Conservation (phyloP, 2,113 vertebrate species). For the Silurus glanis region DNA sequence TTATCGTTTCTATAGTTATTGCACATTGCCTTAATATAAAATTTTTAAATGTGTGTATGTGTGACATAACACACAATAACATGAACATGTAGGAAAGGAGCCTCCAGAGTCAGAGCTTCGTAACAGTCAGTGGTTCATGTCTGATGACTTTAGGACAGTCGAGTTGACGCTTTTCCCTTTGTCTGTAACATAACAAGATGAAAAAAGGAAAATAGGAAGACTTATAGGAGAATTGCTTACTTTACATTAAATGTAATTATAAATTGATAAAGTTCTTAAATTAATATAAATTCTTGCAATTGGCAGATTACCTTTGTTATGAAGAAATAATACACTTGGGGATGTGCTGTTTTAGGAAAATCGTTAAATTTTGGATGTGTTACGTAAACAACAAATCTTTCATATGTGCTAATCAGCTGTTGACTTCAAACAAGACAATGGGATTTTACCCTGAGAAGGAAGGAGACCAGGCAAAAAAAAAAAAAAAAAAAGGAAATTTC, state of each 20-base stretch:
- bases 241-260: neutral
- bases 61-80: neutral
- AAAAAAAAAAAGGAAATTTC: neutral
- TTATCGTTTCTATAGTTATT: neutral
- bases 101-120: neutral
- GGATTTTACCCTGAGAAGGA: neutral
- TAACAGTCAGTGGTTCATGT: neutral
- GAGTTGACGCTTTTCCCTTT: neutral
- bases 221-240: neutral
- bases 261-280: neutral
- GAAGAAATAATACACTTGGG: neutral
- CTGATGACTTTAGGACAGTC: neutral
- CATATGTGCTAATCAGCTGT: neutral
- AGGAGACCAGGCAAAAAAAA: neutral
- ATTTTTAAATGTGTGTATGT: no score
- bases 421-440: neutral
- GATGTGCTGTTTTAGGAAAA: neutral
- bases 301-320: neutral
- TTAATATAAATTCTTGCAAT: neutral
- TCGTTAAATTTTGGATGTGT: neutral
- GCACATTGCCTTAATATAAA: neutral
- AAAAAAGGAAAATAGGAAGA: neutral
- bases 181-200: neutral
- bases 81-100: neutral
- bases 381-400: neutral